Percentiles rank a stretch among this genome's conserved stretches.
phyloP scores from a whole-genome alignment of 2,797 vertebrate species.

The Myotis vivesi region DNA sequence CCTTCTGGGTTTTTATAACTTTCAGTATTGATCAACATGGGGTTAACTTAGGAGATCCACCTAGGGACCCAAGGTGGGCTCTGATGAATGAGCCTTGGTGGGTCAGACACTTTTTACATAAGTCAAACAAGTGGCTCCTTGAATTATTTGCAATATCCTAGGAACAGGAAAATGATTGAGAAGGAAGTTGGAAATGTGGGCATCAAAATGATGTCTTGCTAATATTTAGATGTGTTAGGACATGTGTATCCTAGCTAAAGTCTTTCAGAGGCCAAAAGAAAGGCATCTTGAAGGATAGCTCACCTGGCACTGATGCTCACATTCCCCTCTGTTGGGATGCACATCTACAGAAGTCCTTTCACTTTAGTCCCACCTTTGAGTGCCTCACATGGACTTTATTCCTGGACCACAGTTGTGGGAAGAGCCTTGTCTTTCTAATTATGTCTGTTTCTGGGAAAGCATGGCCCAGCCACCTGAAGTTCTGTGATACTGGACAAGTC shows the following conservation, averaged over 20 bases:
- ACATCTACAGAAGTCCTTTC: not conserved
- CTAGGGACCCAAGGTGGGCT: not conserved
- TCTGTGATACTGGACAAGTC: not conserved
- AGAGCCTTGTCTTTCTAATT: not conserved
- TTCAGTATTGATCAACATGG: not conserved
- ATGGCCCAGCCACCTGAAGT: not conserved
- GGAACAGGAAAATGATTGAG: conserved; percentile 24
- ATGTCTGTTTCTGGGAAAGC: not conserved
- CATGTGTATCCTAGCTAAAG: not conserved
- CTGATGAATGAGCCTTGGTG: not conserved
- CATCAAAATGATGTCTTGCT: not conserved
- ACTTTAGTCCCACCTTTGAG: not conserved
- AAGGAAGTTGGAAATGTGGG: not conserved
- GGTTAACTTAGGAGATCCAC: not conserved
- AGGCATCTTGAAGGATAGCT: not conserved
- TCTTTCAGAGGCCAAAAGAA: not conserved
- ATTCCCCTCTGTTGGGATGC: not conserved
- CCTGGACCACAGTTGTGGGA: not conserved
- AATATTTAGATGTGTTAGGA: not conserved
- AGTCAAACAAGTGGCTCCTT: not conserved
- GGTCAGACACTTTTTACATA: conserved; percentile 16
- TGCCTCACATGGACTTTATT: not conserved
- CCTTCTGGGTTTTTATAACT: not conserved
- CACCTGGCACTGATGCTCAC: not conserved
- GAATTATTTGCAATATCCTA: not conserved